Conservation (phyloP, 2,888 invertebrate species). For the Tiliacea aurago region DNA sequence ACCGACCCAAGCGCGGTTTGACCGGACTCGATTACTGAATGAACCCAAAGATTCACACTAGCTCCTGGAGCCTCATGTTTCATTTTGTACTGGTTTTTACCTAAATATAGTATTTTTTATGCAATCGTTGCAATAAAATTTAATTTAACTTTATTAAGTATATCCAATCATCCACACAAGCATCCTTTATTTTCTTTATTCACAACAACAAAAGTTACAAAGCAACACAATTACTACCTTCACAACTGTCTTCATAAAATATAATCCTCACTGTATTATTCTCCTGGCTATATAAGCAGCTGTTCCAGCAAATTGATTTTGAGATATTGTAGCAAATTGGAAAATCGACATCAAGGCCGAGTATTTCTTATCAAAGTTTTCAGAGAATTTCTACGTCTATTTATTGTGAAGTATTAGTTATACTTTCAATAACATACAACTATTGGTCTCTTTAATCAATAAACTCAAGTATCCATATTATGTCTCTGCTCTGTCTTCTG, state of each 20-base stretch:
- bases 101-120: neutral
- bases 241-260: slow-evolving; percentile 11
- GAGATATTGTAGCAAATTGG: slow-evolving; percentile 55
- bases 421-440: slow-evolving; percentile 1
- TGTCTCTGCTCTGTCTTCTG: too few species aligned
- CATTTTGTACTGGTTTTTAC: too few species aligned
- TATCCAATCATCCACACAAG: neutral
- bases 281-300: slow-evolving; percentile 25
- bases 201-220: slow-evolving; percentile 1
- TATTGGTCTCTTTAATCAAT: neutral
- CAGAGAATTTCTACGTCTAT: slow-evolving; percentile 29
- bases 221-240: slow-evolving; percentile 10
- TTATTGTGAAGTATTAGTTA: slow-evolving; percentile 14
- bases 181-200: neutral
- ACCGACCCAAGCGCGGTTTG: too few species aligned
- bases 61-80: too few species aligned
- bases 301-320: too few species aligned
- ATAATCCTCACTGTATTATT: slow-evolving; percentile 43
- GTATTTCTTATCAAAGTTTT: slow-evolving; percentile 25
- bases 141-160: too few species aligned
- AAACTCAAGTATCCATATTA: neutral
- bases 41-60: too few species aligned
- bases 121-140: neutral
- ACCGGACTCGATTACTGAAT: too few species aligned
- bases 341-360: slow-evolving; percentile 35